Evolutionary conservation across 2,888 invertebrate species (phyloP), one percentile per base, ranked within the genome.

Genomic region (Acleris holmiana): DNA sequence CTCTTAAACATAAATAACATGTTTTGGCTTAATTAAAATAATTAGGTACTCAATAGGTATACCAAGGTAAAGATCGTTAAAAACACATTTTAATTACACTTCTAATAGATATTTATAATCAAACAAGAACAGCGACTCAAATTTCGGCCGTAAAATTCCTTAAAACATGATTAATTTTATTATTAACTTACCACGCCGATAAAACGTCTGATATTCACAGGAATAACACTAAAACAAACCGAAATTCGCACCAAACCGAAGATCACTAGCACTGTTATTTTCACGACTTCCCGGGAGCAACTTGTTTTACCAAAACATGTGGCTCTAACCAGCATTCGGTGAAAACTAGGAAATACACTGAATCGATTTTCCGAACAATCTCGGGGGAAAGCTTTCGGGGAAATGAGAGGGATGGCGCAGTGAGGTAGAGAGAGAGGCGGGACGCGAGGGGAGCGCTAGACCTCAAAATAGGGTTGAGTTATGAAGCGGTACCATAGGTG

Each of bases 311-410:
- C 18, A 55, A 54, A 65, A 55, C 65, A 65, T 65, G 65, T 59
- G 65, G 35, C n/a, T 48, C 18, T 1, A 7, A 25, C 21, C 2
- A 57, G 17, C 54, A 23, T 35, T 7, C 40, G 17, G 10, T 8
- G n/a, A 7, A 17, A 65, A 65, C 66, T 66, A 54, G 15, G n/a
- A 51, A 67, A 59, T 54, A 29, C 40, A 29, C 21, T 47, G 64
- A 79, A 83, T 82, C 83, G 82, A 83, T 82, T 79, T 76, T 74
- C 67, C 73, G 74, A 73, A 50, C 41, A 60, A 47, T 69, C 15
- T 60, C 25, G 70, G 73, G 55, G 40, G 73, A 60, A 73, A 76
- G 23, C 25, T 59, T 13, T 49, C 23, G 21, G 29, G 13, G 41
- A 29, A 25, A 29, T 19, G 74, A 78, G 41, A 60, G 73, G 46